Evolutionary conservation across 2,888 invertebrate genomes (phyloP).

Genomic region (Escarpia spicata): DNA sequence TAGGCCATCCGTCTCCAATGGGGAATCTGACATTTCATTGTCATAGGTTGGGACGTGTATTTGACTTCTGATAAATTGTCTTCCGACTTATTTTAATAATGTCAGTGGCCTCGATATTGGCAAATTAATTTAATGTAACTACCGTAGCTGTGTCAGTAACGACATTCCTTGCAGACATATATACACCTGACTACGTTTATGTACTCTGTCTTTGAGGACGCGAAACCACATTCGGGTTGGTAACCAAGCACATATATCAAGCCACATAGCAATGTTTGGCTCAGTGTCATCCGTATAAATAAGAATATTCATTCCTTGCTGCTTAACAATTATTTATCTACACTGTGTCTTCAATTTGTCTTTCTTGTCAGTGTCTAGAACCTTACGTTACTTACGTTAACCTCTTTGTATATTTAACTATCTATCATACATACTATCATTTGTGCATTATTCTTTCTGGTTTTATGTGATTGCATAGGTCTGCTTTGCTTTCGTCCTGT

Average conservation of each 20-base stretch:
- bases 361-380: too few species aligned
- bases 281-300: not conserved
- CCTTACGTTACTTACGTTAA: too few species aligned
- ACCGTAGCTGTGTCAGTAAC: not conserved
- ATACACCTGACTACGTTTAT: not conserved
- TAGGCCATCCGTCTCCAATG: not conserved
- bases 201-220: not conserved
- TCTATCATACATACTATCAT: too few species aligned
- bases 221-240: not conserved
- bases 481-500: too few species aligned
- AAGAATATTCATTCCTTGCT: not conserved
- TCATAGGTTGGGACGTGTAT: not conserved
- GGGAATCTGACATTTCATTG: not conserved
- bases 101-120: not conserved
- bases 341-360: too few species aligned
- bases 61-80: not conserved
- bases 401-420: too few species aligned
- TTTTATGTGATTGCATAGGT: too few species aligned
- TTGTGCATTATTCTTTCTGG: too few species aligned
- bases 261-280: not conserved
- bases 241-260: not conserved
- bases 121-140: not conserved
- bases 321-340: too few species aligned
- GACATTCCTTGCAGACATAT: not conserved
- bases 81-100: not conserved